Evolutionary conservation across 2,113 vertebrate genomes (phyloP), one percentile per base, ranked within the genome.

Genomic region (Condylura cristata): DNA sequence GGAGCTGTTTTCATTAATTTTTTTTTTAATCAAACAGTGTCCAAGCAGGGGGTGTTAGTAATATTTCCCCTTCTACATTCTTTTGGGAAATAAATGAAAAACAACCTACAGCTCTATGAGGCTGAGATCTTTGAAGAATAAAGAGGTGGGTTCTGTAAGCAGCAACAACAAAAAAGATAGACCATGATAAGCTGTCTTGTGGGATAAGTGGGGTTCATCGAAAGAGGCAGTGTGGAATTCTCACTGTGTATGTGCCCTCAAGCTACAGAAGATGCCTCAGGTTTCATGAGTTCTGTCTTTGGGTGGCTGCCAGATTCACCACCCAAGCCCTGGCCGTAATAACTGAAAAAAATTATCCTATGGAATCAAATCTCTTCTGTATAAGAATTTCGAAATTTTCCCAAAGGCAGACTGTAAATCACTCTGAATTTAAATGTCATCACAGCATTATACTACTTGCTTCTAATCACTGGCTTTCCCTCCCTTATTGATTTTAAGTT

Each of bases 1-100:
- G 90, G 92, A 96, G 94, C 97, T 98, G 96, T 98, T 98, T 98
- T 98, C 96, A 98, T 97, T 98, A 98, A 97, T 98, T 98, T 98
- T 97, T 96, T 8, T 1, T 66, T 88, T 97, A 98, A 98, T 98
- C 97, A 97, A 98, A 98, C 97, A 98, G 98, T 96, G 94, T 96
- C 83, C 75, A 96, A 97, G 91, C 95, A 79, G 97, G 96, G 97
- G 96, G 91, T 97, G 97, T 98, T 98, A 98, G 91, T 96, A 97
- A 96, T 96, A 94, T 87, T 95, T 90, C 63, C 93, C 56, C 88
- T 30, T 60, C 34, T 26, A 22, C 32, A 88, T 61, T 61, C 80
- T 97, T 83, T n/a, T 13, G 61, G 66, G 41, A 24, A 79, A 81
- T 92, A 95, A 95, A 79, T 9, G 24, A 90, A 97, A 96, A 93